Percentiles rank a stretch among this genome's conserved stretches.
These are phyloP conservation scores for Trachymyrmex septentrionalis DNA, from an alignment of 1,140 invertebrate species.

Conservation along the genomic window DNA sequence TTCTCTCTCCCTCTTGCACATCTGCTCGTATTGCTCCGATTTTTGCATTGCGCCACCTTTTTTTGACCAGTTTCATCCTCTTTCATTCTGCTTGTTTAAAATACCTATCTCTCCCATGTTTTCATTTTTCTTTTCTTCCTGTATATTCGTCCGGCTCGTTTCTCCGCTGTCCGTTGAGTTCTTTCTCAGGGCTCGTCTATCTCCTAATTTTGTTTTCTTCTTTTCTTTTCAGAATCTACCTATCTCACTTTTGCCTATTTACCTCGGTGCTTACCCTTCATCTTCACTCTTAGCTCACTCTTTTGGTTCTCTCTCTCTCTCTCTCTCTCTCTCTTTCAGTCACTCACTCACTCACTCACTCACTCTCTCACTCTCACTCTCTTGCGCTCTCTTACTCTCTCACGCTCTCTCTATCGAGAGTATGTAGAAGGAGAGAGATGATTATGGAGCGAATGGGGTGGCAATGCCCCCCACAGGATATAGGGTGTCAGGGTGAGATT, in stretches of 20 bases:
- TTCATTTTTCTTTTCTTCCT: slow-evolving; percentile 53
- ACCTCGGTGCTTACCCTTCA: background rate
- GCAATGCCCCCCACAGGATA: slow-evolving; percentile 72
- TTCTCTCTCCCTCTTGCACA: background rate
- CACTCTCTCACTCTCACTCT: background rate
- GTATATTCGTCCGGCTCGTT: slow-evolving; percentile 33
- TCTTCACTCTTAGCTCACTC: slow-evolving; percentile 25
- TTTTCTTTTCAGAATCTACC: slow-evolving; percentile 16
- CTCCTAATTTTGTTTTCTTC: slow-evolving; percentile 28
- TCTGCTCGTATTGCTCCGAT: slow-evolving; percentile 26
- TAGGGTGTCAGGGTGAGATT: slow-evolving; percentile 78
- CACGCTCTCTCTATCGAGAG: slow-evolving; percentile 62
- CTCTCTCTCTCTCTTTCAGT: background rate
- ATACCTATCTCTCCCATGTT: slow-evolving; percentile 55
- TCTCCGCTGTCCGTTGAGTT: slow-evolving; percentile 23
- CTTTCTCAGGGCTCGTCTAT: background rate
- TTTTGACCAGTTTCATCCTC: slow-evolving; percentile 12
- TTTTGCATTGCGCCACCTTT: slow-evolving; percentile 29
- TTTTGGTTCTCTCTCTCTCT: slow-evolving; percentile 48
- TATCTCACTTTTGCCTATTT: slow-evolving; percentile 49
- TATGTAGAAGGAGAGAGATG: slow-evolving; percentile 71
- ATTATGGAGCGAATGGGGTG: slow-evolving; percentile 77
- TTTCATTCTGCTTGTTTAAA: slow-evolving; percentile 1
- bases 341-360: too few species aligned
- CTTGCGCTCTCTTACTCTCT: background rate